Conservation (phyloP, 2,888 invertebrate genomes). For the Pseudococcus longispinus region DNA sequence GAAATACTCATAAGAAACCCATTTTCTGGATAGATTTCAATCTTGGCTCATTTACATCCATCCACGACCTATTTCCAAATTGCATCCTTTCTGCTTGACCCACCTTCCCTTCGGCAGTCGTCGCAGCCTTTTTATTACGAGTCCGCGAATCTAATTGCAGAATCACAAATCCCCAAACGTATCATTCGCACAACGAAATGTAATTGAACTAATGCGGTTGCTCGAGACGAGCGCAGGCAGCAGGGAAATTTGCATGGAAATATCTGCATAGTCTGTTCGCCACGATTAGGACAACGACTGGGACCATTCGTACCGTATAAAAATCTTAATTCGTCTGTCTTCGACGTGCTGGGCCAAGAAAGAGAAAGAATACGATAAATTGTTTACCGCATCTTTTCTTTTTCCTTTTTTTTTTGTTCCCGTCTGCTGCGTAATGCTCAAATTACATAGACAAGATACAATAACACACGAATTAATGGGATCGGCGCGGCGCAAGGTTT, state of each 20-base stretch:
- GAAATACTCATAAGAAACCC: too few relatives aligned
- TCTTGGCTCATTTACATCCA: too few relatives aligned
- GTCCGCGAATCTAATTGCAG: too few relatives aligned
- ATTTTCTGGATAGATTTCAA: too few relatives aligned
- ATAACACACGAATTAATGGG: conserved; percentile 33
- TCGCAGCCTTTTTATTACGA: too few relatives aligned
- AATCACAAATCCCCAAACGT: too few relatives aligned
- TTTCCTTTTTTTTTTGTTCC: background rate
- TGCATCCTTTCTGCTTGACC: too few relatives aligned
- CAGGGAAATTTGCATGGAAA: background rate
- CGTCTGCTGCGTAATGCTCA: conserved; percentile 38
- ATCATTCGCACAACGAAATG: background rate
- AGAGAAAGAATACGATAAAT: conserved; percentile 10
- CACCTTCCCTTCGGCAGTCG: too few relatives aligned
- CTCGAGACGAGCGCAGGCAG: background rate
- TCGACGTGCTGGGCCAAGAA: conserved; percentile 19
- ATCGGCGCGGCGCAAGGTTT: background rate
- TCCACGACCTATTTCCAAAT: too few relatives aligned
- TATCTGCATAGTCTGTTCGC: background rate
- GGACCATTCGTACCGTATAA: background rate
- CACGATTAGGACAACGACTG: background rate
- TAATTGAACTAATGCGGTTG: background rate
- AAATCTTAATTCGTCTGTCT: conserved; percentile 15
- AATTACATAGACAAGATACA: conserved; percentile 38
- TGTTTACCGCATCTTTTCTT: conserved; percentile 21